These are phyloP conservation scores for Alfaro cultratus DNA, from an alignment of 2,797 vertebrate genomes.

Conservation along the genomic window DNA sequence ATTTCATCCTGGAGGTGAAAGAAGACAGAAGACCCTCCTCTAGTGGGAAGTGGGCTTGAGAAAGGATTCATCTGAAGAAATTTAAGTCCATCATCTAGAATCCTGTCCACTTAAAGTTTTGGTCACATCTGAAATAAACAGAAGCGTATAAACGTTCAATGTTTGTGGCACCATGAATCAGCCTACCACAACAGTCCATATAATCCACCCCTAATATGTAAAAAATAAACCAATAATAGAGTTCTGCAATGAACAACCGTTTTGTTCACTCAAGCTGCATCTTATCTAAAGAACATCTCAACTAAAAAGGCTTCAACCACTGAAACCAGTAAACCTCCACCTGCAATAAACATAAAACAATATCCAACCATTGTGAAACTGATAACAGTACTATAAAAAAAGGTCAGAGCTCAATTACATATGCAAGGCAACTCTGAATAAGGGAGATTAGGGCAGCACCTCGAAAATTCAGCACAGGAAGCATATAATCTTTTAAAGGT, in stretches of 20 bases:
- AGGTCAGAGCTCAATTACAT: not conserved
- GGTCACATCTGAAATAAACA: too few species aligned
- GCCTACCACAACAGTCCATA: not conserved
- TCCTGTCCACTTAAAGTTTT: not conserved
- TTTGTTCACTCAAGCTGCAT: not conserved
- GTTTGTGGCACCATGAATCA: not conserved
- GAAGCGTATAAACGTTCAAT: too few species aligned
- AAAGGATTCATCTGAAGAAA: not conserved
- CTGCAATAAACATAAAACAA: conserved; percentile 8
- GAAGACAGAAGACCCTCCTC: not conserved
- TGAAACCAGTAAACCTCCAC: not conserved
- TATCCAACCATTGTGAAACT: not conserved
- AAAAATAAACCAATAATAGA: not conserved
- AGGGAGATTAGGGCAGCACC: not conserved
- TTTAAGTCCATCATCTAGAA: not conserved
- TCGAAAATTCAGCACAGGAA: not conserved
- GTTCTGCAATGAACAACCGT: not conserved
- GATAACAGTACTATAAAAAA: not conserved
- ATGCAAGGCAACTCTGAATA: not conserved
- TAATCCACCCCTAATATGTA: not conserved
- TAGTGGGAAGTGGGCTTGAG: not conserved
- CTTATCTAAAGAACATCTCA: not conserved
- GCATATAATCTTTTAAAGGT: not conserved
- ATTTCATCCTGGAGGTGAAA: not conserved
- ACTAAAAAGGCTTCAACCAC: conserved; percentile 1